Evolutionary conservation across 2,113 vertebrate genomes (phyloP).

Genomic region (Dasyornis broadbenti): DNA sequence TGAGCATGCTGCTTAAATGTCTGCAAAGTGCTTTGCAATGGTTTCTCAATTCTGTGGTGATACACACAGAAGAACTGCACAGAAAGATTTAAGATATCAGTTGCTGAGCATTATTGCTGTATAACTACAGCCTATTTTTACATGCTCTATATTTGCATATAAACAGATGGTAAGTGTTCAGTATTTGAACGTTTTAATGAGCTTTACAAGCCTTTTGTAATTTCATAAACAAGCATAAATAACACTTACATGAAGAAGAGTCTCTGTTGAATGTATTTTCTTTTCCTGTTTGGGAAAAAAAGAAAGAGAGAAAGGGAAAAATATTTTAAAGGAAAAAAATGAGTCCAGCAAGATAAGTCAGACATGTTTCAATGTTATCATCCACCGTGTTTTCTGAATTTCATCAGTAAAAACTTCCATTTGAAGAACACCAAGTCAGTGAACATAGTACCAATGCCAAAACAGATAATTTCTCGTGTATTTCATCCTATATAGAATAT

Average conservation of each 20-base stretch:
- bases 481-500: not conserved
- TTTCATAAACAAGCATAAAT: constrained; percentile 54
- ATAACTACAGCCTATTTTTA: constrained; percentile 22
- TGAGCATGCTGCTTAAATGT: not conserved
- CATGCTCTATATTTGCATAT: not conserved
- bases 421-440: not conserved
- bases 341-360: not conserved
- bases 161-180: constrained; percentile 29
- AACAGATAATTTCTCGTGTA: not conserved
- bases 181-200: constrained; percentile 3
- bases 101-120: constrained; percentile 16
- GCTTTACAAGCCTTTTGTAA: constrained; percentile 18
- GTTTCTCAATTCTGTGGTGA: constrained; percentile 23
- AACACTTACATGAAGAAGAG: constrained; percentile 72
- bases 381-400: not conserved
- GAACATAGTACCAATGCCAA: not conserved
- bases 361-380: not conserved
- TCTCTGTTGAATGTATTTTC: constrained; percentile 60
- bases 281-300: constrained; percentile 43
- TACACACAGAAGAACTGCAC: not conserved
- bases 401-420: not conserved
- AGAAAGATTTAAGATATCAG: not conserved
- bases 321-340: constrained; percentile 1
- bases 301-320: constrained; percentile 13
- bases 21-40: not conserved